Evolutionary conservation across 2,113 vertebrate genomes (phyloP).

Genomic region (Chrysemys picta): DNA sequence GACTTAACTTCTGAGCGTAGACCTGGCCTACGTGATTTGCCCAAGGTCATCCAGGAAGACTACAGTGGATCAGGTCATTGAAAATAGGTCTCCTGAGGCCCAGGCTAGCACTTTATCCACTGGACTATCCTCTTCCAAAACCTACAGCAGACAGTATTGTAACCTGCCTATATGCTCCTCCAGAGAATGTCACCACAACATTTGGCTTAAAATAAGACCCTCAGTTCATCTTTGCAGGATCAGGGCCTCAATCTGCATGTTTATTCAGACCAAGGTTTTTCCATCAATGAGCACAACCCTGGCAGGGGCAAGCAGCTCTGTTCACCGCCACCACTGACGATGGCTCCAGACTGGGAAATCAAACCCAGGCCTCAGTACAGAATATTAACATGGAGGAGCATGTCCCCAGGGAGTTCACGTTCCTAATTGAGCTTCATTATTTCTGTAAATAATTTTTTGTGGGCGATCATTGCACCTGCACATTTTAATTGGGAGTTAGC

Average conservation of each 20-base stretch:
- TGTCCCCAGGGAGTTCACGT: background rate
- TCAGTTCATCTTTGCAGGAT: background rate
- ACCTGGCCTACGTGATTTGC: background rate
- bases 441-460: conserved; percentile 33
- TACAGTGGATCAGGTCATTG: background rate
- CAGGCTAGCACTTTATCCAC: background rate
- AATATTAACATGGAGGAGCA: background rate
- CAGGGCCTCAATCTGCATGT: background rate
- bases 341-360: background rate
- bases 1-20: too few relatives aligned
- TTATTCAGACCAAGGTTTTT: background rate
- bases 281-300: background rate
- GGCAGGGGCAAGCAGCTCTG: background rate
- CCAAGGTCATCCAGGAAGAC: background rate
- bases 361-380: background rate
- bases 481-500: background rate
- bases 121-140: background rate
- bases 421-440: conserved; percentile 29
- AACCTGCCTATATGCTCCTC: background rate
- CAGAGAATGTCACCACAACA: background rate
- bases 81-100: background rate
- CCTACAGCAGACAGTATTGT: background rate
- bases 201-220: background rate
- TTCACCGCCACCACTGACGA: background rate
- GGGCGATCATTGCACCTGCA: conserved; percentile 9